Conservation (phyloP, 2,888 invertebrate genomes). For the Caenorhabditis japonica region DNA sequence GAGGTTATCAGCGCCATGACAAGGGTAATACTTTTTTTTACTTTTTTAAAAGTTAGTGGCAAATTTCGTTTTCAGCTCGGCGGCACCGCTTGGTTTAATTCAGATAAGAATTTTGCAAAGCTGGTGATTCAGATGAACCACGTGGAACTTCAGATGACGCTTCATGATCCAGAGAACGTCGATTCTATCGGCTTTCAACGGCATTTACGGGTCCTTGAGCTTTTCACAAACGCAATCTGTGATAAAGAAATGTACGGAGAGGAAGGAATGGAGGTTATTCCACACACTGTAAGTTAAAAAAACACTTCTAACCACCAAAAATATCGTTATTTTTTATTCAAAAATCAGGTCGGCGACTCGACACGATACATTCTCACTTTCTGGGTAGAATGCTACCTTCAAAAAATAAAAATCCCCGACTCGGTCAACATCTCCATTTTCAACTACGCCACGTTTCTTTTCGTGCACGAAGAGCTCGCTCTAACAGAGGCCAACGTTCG, state of each 20-base stretch:
- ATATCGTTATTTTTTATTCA: background rate
- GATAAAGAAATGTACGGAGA: conserved; percentile 28
- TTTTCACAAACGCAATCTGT: conserved; percentile 31
- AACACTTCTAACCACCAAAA: background rate
- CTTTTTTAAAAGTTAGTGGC: too few species aligned
- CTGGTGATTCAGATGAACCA: conserved; percentile 32
- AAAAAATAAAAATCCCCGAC: conserved; percentile 9
- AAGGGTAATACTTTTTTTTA: background rate
- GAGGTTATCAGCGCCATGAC: conserved; percentile 28
- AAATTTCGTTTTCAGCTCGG: conserved; percentile 14
- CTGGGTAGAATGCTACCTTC: conserved; percentile 20
- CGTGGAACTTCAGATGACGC: conserved; percentile 32
- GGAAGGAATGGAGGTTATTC: conserved; percentile 8
- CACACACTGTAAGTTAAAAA: conserved; percentile 13
- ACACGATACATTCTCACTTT: conserved; percentile 18
- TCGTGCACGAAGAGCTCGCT: conserved; percentile 21
- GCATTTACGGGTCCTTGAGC: conserved; percentile 37
- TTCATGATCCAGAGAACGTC: conserved; percentile 10
- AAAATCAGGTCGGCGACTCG: conserved; percentile 36
- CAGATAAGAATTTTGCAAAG: conserved; percentile 30
- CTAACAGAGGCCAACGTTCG: conserved; percentile 11
- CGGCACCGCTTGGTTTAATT: conserved; percentile 30
- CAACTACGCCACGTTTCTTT: conserved; percentile 21
- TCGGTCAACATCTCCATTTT: conserved; percentile 21
- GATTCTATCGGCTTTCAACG: background rate